phyloP scores from a whole-genome alignment of 2,797 vertebrate species.

The Poecilia picta region DNA sequence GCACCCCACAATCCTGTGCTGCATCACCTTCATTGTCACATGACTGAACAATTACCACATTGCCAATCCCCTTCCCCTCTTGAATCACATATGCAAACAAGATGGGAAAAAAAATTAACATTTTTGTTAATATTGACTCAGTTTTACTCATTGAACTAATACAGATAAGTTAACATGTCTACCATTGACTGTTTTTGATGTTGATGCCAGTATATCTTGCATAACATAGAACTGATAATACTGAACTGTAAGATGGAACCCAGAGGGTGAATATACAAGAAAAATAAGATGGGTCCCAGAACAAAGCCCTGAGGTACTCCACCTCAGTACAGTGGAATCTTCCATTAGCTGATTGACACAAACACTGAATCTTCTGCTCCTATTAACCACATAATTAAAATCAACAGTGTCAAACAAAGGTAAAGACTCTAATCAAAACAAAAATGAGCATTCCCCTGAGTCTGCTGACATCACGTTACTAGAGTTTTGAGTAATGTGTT shows the following conservation, averaged over 20 bases:
- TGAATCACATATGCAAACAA: no score
- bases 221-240: background rate
- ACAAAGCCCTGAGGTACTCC: background rate
- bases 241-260: background rate
- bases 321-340: background rate
- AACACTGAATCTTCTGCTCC: background rate
- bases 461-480: background rate
- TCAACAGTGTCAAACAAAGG: background rate
- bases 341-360: background rate
- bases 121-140: no score
- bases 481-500: background rate
- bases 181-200: no score
- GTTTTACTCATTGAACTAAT: no score
- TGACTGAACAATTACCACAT: no score
- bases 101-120: no score
- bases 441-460: background rate
- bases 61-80: no score
- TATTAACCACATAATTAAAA: background rate
- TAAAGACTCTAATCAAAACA: background rate
- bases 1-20: no score
- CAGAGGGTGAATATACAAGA: background rate
- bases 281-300: background rate
- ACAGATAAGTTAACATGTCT: no score
- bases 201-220: no score
- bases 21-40: no score